Evolutionary conservation across 1,140 invertebrate genomes (phyloP).

Genomic region (Euura lappo): DNA sequence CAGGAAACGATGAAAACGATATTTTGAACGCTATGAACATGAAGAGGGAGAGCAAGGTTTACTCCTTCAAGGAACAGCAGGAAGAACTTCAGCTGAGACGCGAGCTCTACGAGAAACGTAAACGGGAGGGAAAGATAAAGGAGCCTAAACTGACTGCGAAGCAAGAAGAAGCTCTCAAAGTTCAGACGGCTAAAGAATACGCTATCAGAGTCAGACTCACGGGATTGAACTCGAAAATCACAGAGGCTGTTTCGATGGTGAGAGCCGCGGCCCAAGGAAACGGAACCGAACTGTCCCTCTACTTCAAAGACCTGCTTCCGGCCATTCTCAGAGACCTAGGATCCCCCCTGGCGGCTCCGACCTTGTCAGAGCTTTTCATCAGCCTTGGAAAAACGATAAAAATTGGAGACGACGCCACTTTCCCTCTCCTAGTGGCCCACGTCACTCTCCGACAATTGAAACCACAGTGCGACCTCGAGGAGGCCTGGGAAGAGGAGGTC

Average conservation of each 20-base stretch:
- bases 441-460: conserved; percentile 74
- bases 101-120: conserved; percentile 89
- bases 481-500: conserved; percentile 79
- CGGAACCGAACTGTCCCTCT: conserved; percentile 64
- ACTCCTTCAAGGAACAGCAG: conserved; percentile 96
- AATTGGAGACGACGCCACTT: conserved; percentile 51
- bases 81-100: conserved; percentile 91
- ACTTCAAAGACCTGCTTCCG: conserved; percentile 69
- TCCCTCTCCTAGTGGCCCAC: conserved; percentile 69
- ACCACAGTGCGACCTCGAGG: conserved; percentile 79
- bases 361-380: conserved; percentile 67
- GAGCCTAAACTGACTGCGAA: conserved; percentile 82
- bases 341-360: conserved; percentile 74
- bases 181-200: conserved; percentile 86
- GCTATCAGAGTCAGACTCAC: conserved; percentile 73
- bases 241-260: conserved; percentile 69
- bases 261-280: conserved; percentile 69
- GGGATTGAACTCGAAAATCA: conserved; percentile 68
- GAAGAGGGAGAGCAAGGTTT: conserved; percentile 95
- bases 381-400: conserved; percentile 64
- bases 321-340: conserved; percentile 68
- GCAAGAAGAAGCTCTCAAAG: conserved; percentile 90
- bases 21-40: conserved; percentile 80
- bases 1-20: conserved; percentile 71
- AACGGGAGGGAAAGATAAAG: conserved; percentile 82